A percentile compares a stretch with the other conserved stretches of the same genome.
Evolutionary conservation across 2,888 invertebrate genomes (phyloP).

Genomic region (Cantharis rustica): DNA sequence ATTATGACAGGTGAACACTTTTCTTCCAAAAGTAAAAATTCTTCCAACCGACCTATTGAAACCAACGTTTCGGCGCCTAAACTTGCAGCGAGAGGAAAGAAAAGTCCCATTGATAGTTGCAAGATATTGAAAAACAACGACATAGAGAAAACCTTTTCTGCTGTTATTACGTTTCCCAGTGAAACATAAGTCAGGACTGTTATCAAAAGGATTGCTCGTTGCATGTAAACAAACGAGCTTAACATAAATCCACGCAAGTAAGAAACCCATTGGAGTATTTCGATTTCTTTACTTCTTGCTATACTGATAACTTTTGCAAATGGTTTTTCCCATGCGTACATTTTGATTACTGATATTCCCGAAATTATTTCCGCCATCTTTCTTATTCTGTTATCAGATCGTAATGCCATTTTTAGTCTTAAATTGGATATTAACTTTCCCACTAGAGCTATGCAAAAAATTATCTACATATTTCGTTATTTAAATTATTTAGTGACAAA

Average conservation of each 20-base stretch:
- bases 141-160: slow-evolving; percentile 52
- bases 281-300: slow-evolving; percentile 34
- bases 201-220: slow-evolving; percentile 78
- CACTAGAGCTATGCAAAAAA: slow-evolving; percentile 23
- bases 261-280: slow-evolving; percentile 50
- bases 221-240: slow-evolving; percentile 78
- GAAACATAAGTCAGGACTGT: slow-evolving; percentile 77
- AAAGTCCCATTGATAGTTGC: slow-evolving; percentile 63
- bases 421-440: slow-evolving; percentile 38
- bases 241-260: slow-evolving; percentile 70
- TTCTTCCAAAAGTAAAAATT: slow-evolving; percentile 63
- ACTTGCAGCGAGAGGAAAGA: slow-evolving; percentile 63
- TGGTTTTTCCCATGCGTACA: slow-evolving; percentile 75
- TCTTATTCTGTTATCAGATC: slow-evolving; percentile 67
- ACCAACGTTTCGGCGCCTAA: slow-evolving; percentile 64
- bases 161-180: slow-evolving; percentile 65
- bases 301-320: slow-evolving; percentile 55
- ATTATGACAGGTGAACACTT: slow-evolving; percentile 46
- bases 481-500: slow-evolving; percentile 32
- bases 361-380: slow-evolving; percentile 73
- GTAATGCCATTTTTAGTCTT: slow-evolving; percentile 52
- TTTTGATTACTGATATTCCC: slow-evolving; percentile 73
- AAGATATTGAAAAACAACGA: slow-evolving; percentile 59
- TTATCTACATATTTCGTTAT: neutral
- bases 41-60: slow-evolving; percentile 61